Evolutionary conservation across 2,113 vertebrate genomes (phyloP).

Genomic region (Lampris megalopsis): DNA sequence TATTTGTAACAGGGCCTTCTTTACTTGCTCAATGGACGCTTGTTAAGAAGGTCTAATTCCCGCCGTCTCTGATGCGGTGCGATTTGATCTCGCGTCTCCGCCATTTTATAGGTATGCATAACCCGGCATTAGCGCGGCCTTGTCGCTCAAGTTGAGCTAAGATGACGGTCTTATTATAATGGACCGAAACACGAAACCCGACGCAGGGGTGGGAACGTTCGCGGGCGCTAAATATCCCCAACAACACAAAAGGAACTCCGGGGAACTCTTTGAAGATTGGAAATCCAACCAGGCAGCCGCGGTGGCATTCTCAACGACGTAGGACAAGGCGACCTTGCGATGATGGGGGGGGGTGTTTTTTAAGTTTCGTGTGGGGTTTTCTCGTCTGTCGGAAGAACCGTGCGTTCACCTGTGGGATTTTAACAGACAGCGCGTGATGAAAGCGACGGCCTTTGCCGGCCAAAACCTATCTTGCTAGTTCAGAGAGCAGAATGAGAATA

Average conservation of each 20-base stretch:
- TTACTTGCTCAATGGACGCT: slow-evolving; percentile 52
- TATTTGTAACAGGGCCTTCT: slow-evolving; percentile 46
- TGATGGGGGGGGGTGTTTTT: slow-evolving; percentile 8
- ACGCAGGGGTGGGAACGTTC: slow-evolving; percentile 73
- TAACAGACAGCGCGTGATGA: not conserved
- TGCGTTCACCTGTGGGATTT: slow-evolving; percentile 17
- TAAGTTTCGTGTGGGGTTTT: slow-evolving; percentile 1
- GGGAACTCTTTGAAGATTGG: slow-evolving; percentile 65
- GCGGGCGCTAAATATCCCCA: slow-evolving; percentile 54
- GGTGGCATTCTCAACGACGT: slow-evolving; percentile 42
- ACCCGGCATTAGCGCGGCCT: slow-evolving; percentile 55
- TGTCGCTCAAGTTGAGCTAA: slow-evolving; percentile 60
- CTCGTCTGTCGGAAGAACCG: not conserved
- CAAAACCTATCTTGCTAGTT: not conserved
- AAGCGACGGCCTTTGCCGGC: not conserved
- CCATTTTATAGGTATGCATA: slow-evolving; percentile 33
- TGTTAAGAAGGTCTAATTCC: slow-evolving; percentile 42
- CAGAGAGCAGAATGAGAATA: not conserved
- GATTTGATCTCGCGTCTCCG: slow-evolving; percentile 57
- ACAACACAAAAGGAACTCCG: slow-evolving; percentile 66
- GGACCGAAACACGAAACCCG: slow-evolving; percentile 72
- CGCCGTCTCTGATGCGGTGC: slow-evolving; percentile 55
- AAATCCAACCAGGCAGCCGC: slow-evolving; percentile 55
- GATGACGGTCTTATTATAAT: slow-evolving; percentile 60
- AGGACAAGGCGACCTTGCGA: slow-evolving; percentile 48